Percentiles rank a stretch among this genome's conserved stretches.
Conservation (phyloP, 2,888 invertebrate genomes). For the Rhingia campestris region DNA sequence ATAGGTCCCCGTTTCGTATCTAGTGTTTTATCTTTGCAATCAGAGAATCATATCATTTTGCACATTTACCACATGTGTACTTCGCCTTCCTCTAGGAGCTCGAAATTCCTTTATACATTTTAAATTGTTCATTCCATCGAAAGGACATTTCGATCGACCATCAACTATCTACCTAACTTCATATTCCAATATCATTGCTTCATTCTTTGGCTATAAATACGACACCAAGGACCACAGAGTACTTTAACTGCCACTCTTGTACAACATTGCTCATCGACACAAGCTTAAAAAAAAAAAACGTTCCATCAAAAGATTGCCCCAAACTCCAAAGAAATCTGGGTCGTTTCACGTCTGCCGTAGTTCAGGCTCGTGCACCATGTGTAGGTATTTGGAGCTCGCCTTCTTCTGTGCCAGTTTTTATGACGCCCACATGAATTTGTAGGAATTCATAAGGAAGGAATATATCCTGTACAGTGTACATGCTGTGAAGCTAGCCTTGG, state of each 20-base stretch:
- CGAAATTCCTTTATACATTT: slow-evolving; percentile 32
- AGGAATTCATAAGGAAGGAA: slow-evolving; percentile 46
- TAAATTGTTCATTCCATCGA: slow-evolving; percentile 48
- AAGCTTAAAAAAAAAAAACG: slow-evolving; percentile 19
- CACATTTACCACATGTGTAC: no score
- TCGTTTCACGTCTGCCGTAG: background rate
- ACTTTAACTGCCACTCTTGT: slow-evolving; percentile 25
- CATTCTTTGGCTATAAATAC: slow-evolving; percentile 31
- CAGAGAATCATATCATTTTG: no score
- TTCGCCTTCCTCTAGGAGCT: no score
- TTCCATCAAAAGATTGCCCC: slow-evolving; percentile 32
- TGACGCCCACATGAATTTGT: slow-evolving; percentile 49
- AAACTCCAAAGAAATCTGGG: background rate
- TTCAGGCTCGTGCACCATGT: background rate
- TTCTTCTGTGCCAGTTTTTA: slow-evolving; percentile 21
- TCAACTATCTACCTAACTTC: slow-evolving; percentile 44
- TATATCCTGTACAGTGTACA: slow-evolving; percentile 14
- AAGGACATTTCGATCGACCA: slow-evolving; percentile 42
- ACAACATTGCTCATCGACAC: slow-evolving; percentile 28
- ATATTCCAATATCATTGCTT: slow-evolving; percentile 22
- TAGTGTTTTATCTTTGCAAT: no score
- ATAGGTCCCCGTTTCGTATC: no score
- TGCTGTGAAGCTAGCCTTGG: slow-evolving; percentile 15
- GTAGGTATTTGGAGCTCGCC: background rate
- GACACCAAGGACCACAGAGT: background rate